A percentile compares a stretch with the other conserved stretches of the same genome.
Conservation (phyloP, 2,888 invertebrate species). For the Leucophenga maculata region DNA sequence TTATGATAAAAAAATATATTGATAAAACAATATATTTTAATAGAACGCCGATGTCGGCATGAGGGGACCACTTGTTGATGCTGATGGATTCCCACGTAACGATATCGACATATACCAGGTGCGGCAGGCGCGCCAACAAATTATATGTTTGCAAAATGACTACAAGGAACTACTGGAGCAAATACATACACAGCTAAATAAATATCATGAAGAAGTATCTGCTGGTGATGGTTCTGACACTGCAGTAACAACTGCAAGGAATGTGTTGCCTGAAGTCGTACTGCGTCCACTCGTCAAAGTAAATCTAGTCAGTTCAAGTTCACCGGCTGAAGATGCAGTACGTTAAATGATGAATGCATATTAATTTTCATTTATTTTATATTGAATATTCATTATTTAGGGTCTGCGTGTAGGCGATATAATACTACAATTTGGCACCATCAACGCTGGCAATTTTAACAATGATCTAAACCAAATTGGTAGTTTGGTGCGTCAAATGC, state of each 20-base stretch:
- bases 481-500: conserved; percentile 78
- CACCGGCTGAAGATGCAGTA: conserved; percentile 89
- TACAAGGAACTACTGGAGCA: conserved; percentile 86
- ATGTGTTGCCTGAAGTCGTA: neutral
- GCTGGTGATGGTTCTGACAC: conserved; percentile 42
- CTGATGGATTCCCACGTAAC: conserved; percentile 87
- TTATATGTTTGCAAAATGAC: conserved; percentile 93
- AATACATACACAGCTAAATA: conserved; percentile 81
- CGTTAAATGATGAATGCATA: conserved; percentile 48
- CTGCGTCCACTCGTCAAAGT: conserved; percentile 4
- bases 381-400: conserved; percentile 73
- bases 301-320: conserved; percentile 78
- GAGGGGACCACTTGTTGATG: conserved; percentile 87
- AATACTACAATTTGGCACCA: conserved; percentile 84
- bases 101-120: conserved; percentile 95
- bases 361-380: neutral
- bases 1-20: neutral
- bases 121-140: conserved; percentile 87
- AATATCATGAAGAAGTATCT: conserved; percentile 75
- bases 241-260: neutral
- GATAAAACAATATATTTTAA: too few relatives aligned
- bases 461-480: conserved; percentile 80
- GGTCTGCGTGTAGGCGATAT: conserved; percentile 81
- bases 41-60: conserved; percentile 86
- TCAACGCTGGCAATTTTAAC: conserved; percentile 81